phyloP scores from a whole-genome alignment of 1,140 invertebrate species.

The Hyles euphorbiae region DNA sequence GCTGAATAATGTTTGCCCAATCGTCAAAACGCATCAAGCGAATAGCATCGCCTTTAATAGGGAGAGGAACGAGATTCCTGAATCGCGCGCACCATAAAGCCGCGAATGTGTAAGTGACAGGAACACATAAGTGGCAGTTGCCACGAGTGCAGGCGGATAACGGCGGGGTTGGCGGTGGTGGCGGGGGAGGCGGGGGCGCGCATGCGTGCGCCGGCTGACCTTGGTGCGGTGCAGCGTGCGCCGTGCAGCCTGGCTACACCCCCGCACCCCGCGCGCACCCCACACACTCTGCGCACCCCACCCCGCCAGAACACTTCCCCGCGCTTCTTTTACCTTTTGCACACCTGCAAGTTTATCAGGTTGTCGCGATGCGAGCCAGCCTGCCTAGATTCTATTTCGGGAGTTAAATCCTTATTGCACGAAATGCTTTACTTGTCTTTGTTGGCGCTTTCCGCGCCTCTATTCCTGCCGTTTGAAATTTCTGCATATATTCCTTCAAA shows the following conservation, averaged over 20 bases:
- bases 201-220: slow-evolving; percentile 66
- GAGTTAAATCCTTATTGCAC: slow-evolving; percentile 14
- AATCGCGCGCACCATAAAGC: slow-evolving; percentile 24
- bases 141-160: slow-evolving; percentile 40
- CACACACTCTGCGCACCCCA: slow-evolving; percentile 3
- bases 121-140: slow-evolving; percentile 32
- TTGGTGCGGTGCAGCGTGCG: slow-evolving; percentile 64
- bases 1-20: no score
- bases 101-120: slow-evolving; percentile 41
- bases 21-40: no score
- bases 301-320: slow-evolving; percentile 26
- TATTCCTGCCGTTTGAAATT: not conserved
- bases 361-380: slow-evolving; percentile 52
- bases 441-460: not conserved
- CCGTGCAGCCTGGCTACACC: slow-evolving; percentile 25
- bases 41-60: not conserved
- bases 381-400: slow-evolving; percentile 60
- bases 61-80: slow-evolving; percentile 4
- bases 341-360: slow-evolving; percentile 63
- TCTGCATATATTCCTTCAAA: not conserved
- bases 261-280: slow-evolving; percentile 12
- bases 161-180: slow-evolving; percentile 12
- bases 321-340: slow-evolving; percentile 40
- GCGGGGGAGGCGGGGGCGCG: slow-evolving; percentile 26
- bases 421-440: not conserved